These are phyloP conservation scores for Ctenoplectra terminalis DNA, from an alignment of 1,140 invertebrate species.

Conservation along the genomic window DNA sequence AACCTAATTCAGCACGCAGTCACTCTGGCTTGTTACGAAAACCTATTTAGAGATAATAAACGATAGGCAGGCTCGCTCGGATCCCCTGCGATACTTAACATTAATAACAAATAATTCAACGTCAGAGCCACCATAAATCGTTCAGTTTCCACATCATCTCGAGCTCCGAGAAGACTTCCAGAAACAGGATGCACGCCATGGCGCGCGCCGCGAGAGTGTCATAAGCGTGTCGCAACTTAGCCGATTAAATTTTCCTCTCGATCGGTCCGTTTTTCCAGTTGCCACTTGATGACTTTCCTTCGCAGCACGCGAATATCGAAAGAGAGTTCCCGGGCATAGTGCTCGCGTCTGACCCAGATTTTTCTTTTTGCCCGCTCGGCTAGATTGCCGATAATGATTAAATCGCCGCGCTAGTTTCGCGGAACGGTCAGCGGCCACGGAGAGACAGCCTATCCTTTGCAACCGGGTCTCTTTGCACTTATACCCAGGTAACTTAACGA, in stretches of 20 bases:
- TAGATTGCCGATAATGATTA: constrained; percentile 65
- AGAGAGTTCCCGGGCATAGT: constrained; percentile 21
- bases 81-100: neutral
- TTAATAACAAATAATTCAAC: constrained; percentile 14
- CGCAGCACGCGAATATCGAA: constrained; percentile 30
- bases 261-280: neutral
- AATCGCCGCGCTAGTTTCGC: constrained; percentile 59
- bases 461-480: constrained; percentile 1
- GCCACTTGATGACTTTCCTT: constrained; percentile 12
- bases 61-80: neutral
- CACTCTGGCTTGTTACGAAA: neutral
- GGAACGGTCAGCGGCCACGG: constrained; percentile 48
- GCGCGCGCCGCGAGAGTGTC: neutral
- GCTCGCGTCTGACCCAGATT: constrained; percentile 55
- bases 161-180: neutral
- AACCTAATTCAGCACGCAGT: too few relatives aligned
- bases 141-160: neutral
- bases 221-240: neutral
- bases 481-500: constrained; percentile 25
- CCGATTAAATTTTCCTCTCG: constrained; percentile 2
- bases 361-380: constrained; percentile 56
- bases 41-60: neutral
- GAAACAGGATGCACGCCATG: neutral
- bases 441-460: constrained; percentile 50
- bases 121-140: neutral